These are phyloP conservation scores for Leptopilina drosophilae DNA, from an alignment of 2,888 invertebrate genomes.

Conservation along the genomic window DNA sequence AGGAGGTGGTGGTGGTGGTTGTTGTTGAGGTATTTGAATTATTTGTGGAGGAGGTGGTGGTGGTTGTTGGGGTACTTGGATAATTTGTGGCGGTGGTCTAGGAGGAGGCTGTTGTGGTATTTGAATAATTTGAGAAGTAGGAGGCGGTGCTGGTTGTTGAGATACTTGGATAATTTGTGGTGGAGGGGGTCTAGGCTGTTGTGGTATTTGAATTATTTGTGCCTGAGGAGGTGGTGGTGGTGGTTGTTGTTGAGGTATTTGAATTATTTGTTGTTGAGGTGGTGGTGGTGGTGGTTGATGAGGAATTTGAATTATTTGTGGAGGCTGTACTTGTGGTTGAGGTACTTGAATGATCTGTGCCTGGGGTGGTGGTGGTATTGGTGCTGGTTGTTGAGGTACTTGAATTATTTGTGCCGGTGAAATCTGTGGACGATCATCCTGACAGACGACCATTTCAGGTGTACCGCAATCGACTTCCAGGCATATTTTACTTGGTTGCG, in stretches of 20 bases:
- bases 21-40: background rate
- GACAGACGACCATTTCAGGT: background rate
- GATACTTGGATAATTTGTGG: background rate
- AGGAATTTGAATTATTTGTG: background rate
- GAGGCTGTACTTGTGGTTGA: background rate
- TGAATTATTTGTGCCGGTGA: background rate
- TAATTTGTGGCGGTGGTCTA: background rate
- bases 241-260: background rate
- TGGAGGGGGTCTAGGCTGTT: background rate
- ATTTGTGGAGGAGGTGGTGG: background rate
- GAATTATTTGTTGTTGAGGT: background rate
- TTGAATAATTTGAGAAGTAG: background rate
- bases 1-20: background rate
- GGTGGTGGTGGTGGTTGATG: background rate
- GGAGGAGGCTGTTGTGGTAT: background rate
- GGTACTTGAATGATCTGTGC: background rate
- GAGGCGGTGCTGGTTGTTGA: background rate
- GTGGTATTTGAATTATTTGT: background rate
- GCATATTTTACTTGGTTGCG: constrained; percentile 18
- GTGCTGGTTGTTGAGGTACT: background rate
- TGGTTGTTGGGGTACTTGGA: background rate
- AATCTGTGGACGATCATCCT: constrained; percentile 8
- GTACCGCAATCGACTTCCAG: constrained; percentile 1
- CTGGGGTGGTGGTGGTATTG: background rate
- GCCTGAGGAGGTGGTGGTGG: background rate